Evolutionary conservation across 2,113 vertebrate species (phyloP), one percentile per base, ranked within the genome.

Genomic region (Tichodroma muraria): DNA sequence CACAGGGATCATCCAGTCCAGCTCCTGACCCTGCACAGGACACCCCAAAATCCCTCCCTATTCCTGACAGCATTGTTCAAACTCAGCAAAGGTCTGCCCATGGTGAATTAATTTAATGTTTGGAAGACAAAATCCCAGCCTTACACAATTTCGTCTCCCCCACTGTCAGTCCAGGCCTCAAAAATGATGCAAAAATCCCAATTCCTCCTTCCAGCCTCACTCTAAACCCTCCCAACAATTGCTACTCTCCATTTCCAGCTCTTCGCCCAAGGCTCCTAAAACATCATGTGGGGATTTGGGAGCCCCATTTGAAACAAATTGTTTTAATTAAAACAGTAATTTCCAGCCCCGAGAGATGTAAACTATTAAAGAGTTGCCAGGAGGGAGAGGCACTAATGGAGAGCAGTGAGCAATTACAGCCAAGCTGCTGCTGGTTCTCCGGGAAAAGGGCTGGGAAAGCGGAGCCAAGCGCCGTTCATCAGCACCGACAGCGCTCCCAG

Each of bases 251-350:
- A 4, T 75, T 80, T 77, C 69, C 76, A 52, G 61, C 50, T 88
- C 83, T 35, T 86, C 6, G 94, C 97, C 94, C 91, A 42, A 68
- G 86, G 96, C 95, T 95, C 75, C 92, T 88, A 27, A 64, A 93
- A 68, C 88, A 91, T 71, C 91, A 80, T 4, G 24, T 5, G 44
- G 91, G 86, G 91, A 95, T 88, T 94, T 82, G 79, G 94, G 88
- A 97, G 65, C 71, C 88, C 90, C 90, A 78, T 93, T 95, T 86
- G 69, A 96, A 97, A 96, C 94, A 97, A 97, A 97, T 95, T 93
- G 96, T 96, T 97, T 97, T 97, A 97, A 97, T 97, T 97, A 97
- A 96, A 95, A 68, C 65, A 96, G 94, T 95, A 89, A 96, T 97
- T 97, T 88, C 80, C 94, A 93, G 87, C 91, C 97, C 81, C 70